Evolutionary conservation across 2,113 vertebrate genomes (phyloP), one percentile per base, ranked within the genome.

Genomic region (Typhlomys cinereus): DNA sequence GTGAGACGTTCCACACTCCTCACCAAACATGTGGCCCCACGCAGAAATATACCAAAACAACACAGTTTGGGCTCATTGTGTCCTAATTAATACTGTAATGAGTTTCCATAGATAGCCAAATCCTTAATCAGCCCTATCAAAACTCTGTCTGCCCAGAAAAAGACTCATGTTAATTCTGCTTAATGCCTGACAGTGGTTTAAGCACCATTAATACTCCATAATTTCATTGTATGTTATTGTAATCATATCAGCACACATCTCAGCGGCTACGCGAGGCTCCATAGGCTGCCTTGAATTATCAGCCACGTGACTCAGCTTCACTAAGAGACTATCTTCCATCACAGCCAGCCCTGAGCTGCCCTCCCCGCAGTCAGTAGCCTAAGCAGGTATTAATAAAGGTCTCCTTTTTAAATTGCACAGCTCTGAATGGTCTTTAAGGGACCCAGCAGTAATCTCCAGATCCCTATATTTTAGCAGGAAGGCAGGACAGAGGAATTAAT

Each of bases 301-400:
- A 96, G 97, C 98, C 98, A 98, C 87, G 87, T 98, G 98, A 98
- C 92, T 92, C 93, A 95, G 96, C 97, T 97, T 97, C 97, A 91
- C 98, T 97, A 96, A 97, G 96, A 98, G 97, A 97, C 98, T 97
- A 97, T 98, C 98, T 98, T 98, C 98, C 98, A 98, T 98, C 98
- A 98, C 97, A 98, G 98, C 97, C 97, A 98, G 97, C 98, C 98
- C 97, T 97, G 96, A 95, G 92, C 88, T 98, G 97, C 97, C 98
- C 98, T 98, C 98, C 97, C 97, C 94, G 54, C 98, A 98, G 98
- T 98, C 97, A 97, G 98, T 97, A 98, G 97, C 98, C 98, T 98
- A 97, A 98, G 98, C 98, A 99, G 97, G 97, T 98, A 98, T 98
- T 99, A 99, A 99, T 98, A 98, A 98, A 98, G 98, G 98, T 98